phyloP scores from a whole-genome alignment of 2,113 vertebrate species.

The Kryptolebias marmoratus region DNA sequence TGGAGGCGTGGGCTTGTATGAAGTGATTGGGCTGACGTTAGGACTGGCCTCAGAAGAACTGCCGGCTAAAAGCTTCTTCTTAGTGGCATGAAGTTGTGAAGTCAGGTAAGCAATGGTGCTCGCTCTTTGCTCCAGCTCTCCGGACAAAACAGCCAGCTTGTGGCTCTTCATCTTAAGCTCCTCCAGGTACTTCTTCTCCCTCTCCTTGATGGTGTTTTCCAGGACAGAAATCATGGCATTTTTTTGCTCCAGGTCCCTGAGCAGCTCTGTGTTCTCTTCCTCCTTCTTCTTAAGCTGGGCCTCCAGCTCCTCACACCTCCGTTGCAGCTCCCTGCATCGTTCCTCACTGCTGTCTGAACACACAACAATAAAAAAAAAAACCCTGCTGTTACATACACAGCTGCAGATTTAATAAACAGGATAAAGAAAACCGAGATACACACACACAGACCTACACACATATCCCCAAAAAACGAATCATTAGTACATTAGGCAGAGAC shows the following conservation, averaged over 20 bases:
- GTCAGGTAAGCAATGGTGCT: slow-evolving; percentile 95
- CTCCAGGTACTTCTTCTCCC: slow-evolving; percentile 95
- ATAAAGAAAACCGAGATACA: slow-evolving; percentile 7
- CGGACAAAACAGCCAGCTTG: slow-evolving; percentile 89
- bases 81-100: slow-evolving; percentile 92
- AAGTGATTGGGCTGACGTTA: slow-evolving; percentile 82
- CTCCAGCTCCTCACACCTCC: slow-evolving; percentile 91
- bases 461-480: not conserved
- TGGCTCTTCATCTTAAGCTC: slow-evolving; percentile 98
- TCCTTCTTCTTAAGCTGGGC: slow-evolving; percentile 90
- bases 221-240: slow-evolving; percentile 91
- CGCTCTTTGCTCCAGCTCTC: slow-evolving; percentile 95
- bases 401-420: not conserved
- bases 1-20: slow-evolving; percentile 89
- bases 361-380: not conserved
- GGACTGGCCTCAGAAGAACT: slow-evolving; percentile 86
- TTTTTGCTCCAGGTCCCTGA: slow-evolving; percentile 93
- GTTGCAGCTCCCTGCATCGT: slow-evolving; percentile 86
- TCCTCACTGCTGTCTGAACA: slow-evolving; percentile 76
- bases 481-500: slow-evolving; percentile 50
- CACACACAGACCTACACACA: slow-evolving; percentile 4
- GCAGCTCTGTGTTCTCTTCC: slow-evolving; percentile 88
- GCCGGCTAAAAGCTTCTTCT: slow-evolving; percentile 88
- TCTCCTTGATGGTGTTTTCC: slow-evolving; percentile 92
- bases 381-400: not conserved